These are phyloP conservation scores for Petrocephalus zakoni DNA, from an alignment of 2,113 vertebrate genomes.

Conservation along the genomic window DNA sequence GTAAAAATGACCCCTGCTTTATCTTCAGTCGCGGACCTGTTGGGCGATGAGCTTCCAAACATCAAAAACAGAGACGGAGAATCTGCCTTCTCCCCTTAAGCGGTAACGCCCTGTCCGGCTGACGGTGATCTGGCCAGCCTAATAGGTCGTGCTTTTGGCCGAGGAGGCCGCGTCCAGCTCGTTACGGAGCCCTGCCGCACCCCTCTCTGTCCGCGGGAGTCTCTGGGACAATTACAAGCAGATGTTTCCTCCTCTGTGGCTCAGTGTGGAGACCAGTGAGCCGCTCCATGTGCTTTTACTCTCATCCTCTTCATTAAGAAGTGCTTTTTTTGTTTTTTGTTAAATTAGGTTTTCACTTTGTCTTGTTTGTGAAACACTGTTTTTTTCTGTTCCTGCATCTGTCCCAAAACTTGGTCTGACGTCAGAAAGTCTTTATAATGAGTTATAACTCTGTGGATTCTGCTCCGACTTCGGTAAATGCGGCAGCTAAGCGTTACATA, in stretches of 20 bases:
- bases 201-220: constrained; percentile 63
- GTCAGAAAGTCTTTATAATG: background rate
- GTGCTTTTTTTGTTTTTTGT: background rate
- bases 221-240: constrained; percentile 71
- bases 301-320: background rate
- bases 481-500: background rate
- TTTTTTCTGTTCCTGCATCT: background rate
- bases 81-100: background rate
- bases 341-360: background rate
- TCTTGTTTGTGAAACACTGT: background rate
- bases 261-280: background rate
- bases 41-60: background rate
- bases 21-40: background rate
- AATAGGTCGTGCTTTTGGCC: background rate
- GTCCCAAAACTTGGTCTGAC: background rate
- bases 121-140: background rate
- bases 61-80: background rate
- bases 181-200: constrained; percentile 46
- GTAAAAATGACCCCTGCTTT: background rate
- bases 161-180: constrained; percentile 34
- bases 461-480: background rate
- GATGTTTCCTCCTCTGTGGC: constrained; percentile 61
- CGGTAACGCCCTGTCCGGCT: background rate
- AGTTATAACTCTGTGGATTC: background rate
- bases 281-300: background rate